phyloP scores from a whole-genome alignment of 2,888 invertebrate species.

The Dione juno region DNA sequence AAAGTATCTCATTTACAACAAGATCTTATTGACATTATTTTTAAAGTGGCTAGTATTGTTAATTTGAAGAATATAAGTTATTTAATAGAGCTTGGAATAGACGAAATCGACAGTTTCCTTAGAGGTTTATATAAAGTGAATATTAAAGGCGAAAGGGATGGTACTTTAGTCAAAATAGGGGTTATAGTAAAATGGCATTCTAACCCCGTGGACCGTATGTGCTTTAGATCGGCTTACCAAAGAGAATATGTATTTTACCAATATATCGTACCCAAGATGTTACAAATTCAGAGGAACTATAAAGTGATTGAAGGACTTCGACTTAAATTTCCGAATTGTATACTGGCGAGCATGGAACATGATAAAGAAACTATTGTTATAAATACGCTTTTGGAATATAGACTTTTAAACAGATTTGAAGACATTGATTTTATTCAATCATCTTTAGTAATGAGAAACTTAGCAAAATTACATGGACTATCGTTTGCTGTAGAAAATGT shows the following conservation, averaged over 20 bases:
- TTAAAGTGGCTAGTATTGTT: constrained; percentile 56
- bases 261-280: constrained; percentile 55
- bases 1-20: constrained; percentile 62
- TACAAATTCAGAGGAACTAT: constrained; percentile 59
- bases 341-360: constrained; percentile 56
- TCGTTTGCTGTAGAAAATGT: constrained; percentile 60
- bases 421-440: constrained; percentile 59
- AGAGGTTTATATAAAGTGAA: constrained; percentile 58
- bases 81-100: constrained; percentile 52
- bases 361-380: constrained; percentile 61
- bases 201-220: constrained; percentile 54
- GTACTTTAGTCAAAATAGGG: constrained; percentile 56
- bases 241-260: constrained; percentile 61
- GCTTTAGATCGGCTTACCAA: constrained; percentile 60
- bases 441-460: constrained; percentile 61
- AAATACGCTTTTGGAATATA: constrained; percentile 48
- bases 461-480: constrained; percentile 68
- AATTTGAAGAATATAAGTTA: constrained; percentile 49
- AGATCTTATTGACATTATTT: constrained; percentile 61
- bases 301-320: constrained; percentile 65
- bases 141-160: constrained; percentile 57
- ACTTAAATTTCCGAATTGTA: constrained; percentile 67
- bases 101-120: constrained; percentile 62
- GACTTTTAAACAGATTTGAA: constrained; percentile 55
- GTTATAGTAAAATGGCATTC: constrained; percentile 65